These are phyloP conservation scores for Tringa solitaria DNA, from an alignment of 2,113 vertebrate genomes.

Conservation along the genomic window DNA sequence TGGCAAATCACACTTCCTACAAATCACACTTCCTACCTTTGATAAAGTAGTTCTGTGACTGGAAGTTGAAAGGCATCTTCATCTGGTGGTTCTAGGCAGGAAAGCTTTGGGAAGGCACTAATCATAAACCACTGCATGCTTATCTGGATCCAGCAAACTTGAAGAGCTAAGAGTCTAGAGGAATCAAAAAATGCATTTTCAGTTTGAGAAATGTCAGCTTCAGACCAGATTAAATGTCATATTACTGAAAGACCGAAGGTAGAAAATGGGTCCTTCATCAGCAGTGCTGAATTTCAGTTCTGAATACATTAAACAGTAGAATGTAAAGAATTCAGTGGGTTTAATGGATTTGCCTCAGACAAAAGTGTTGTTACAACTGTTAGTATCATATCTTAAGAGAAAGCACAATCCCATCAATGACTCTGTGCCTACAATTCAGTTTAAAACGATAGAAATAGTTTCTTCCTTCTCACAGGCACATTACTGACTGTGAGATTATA, in stretches of 20 bases:
- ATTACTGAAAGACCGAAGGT: background rate
- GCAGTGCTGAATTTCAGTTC: background rate
- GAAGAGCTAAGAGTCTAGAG: background rate
- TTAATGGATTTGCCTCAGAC: background rate
- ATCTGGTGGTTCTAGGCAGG: background rate
- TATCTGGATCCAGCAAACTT: background rate
- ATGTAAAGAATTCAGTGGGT: background rate
- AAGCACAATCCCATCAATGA: background rate
- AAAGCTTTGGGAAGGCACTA: background rate
- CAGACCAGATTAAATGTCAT: background rate
- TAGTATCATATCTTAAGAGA: background rate
- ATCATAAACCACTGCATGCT: background rate
- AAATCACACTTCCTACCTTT: background rate
- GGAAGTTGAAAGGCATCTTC: background rate
- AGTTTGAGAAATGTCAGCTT: background rate
- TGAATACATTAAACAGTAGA: background rate
- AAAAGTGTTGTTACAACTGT: background rate
- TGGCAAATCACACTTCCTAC: background rate
- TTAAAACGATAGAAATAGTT: background rate
- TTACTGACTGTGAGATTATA: conserved; percentile 49
- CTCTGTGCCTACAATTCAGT: background rate
- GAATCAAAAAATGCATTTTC: background rate
- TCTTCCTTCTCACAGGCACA: conserved; percentile 46
- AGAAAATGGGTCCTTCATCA: background rate
- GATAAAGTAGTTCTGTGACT: background rate